phyloP scores from a whole-genome alignment of 2,797 vertebrate species.

The Pygocentrus nattereri region DNA sequence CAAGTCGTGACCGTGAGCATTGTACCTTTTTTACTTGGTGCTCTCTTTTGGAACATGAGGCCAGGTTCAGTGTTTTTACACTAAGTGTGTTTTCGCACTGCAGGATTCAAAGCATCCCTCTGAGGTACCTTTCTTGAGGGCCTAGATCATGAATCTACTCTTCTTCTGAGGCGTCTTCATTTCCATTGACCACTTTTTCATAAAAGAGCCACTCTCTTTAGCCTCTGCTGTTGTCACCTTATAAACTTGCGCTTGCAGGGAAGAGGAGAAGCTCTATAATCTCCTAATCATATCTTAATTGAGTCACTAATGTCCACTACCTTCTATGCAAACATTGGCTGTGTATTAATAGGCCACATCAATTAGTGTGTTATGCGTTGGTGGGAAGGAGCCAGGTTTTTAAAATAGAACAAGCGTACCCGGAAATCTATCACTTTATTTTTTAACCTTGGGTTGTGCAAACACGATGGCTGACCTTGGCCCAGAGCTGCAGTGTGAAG shows the following conservation, averaged over 20 bases:
- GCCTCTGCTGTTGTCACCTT: not conserved
- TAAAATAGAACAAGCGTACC: constrained; percentile 44
- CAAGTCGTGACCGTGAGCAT: constrained; percentile 23
- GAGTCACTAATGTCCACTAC: constrained; percentile 44
- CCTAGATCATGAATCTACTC: not conserved
- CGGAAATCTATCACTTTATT: constrained; percentile 44
- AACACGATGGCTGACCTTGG: constrained; percentile 48
- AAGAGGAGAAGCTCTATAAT: constrained; percentile 21
- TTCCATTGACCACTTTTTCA: not conserved
- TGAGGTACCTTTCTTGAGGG: not conserved
- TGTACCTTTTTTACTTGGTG: constrained; percentile 18
- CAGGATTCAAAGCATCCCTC: not conserved
- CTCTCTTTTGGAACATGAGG: constrained; percentile 11
- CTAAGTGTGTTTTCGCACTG: constrained; percentile 6
- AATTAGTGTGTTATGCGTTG: constrained; percentile 35
- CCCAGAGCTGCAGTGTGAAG: constrained; percentile 38
- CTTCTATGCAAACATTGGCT: constrained; percentile 21
- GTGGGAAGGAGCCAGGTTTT: constrained; percentile 36
- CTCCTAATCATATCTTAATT: constrained; percentile 48
- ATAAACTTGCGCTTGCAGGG: not conserved
- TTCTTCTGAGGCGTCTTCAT: not conserved
- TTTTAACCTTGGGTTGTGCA: constrained; percentile 54
- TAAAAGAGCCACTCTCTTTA: not conserved
- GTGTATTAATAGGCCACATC: constrained; percentile 31
- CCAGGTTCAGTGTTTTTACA: constrained; percentile 30